These are phyloP conservation scores for Diorhabda sublineata DNA, from an alignment of 1,140 invertebrate genomes.

Conservation along the genomic window DNA sequence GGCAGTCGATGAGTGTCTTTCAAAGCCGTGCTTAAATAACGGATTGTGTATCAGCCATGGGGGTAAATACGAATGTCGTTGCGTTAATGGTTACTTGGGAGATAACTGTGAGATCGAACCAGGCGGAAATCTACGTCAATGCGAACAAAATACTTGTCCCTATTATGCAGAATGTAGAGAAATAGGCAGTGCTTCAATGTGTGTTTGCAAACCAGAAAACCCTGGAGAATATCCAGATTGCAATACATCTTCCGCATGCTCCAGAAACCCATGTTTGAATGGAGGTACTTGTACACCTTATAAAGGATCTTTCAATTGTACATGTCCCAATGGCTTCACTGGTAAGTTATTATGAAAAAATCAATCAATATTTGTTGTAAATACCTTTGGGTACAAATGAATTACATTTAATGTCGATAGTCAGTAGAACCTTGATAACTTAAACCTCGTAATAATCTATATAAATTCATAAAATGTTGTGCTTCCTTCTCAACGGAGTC, in stretches of 20 bases:
- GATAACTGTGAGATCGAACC: slow-evolving; percentile 55
- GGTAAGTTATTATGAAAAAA: slow-evolving; percentile 47
- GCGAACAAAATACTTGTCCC: slow-evolving; percentile 53
- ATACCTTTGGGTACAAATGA: too few species aligned
- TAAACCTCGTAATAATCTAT: too few species aligned
- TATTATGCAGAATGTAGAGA: slow-evolving; percentile 54
- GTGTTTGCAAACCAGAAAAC: slow-evolving; percentile 68
- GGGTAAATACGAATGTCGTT: slow-evolving; percentile 53
- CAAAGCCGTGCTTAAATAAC: slow-evolving; percentile 62
- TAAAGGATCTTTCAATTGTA: slow-evolving; percentile 61
- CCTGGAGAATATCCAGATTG: slow-evolving; percentile 59
- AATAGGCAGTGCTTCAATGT: slow-evolving; percentile 50
- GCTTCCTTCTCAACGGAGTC: too few species aligned
- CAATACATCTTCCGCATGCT: slow-evolving; percentile 59
- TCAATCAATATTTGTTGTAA: too few species aligned
- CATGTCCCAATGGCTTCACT: slow-evolving; percentile 66
- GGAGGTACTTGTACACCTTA: slow-evolving; percentile 55
- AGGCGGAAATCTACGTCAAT: slow-evolving; percentile 38
- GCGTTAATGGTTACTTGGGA: slow-evolving; percentile 56
- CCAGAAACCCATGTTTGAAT: slow-evolving; percentile 57
- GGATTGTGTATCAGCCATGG: slow-evolving; percentile 61
- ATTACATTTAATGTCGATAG: too few species aligned
- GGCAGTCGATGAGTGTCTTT: slow-evolving; percentile 61
- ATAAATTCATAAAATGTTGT: too few species aligned
- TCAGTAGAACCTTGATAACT: too few species aligned